phyloP scores from a whole-genome alignment of 2,113 vertebrate genomes.

The Tragelaphus scriptus region DNA sequence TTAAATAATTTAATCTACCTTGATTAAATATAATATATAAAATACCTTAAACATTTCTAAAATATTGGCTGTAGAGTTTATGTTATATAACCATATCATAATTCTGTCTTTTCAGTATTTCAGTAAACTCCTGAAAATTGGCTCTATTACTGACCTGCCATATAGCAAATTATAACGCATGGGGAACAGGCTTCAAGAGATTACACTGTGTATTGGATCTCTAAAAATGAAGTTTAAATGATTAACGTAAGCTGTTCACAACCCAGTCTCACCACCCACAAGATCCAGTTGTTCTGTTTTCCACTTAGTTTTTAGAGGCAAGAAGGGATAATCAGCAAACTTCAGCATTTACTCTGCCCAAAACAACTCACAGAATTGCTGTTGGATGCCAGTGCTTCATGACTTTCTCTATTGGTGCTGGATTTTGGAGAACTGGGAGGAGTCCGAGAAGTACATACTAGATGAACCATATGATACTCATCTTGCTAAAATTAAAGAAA shows the following conservation, averaged over 20 bases:
- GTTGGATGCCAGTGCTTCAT: slow-evolving; percentile 69
- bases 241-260: not conserved
- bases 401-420: slow-evolving; percentile 73
- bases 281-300: not conserved
- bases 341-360: slow-evolving; percentile 5
- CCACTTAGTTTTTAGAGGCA: not conserved
- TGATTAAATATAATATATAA: slow-evolving; percentile 22
- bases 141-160: not conserved
- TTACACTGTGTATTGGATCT: not conserved
- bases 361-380: slow-evolving; percentile 81
- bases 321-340: not conserved
- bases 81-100: not conserved
- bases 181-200: not conserved
- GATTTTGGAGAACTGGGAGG: slow-evolving; percentile 84
- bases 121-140: not conserved
- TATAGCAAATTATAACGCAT: not conserved
- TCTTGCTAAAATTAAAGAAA: slow-evolving; percentile 84
- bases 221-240: slow-evolving; percentile 17
- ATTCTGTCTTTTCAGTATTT: not conserved
- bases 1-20: slow-evolving; percentile 19
- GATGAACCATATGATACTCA: slow-evolving; percentile 88
- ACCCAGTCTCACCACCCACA: not conserved
- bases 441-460: slow-evolving; percentile 85
- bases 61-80: not conserved
- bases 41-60: slow-evolving; percentile 5